These are phyloP conservation scores for Microplitis deprimator DNA, from an alignment of 2,888 invertebrate genomes.

Conservation along the genomic window DNA sequence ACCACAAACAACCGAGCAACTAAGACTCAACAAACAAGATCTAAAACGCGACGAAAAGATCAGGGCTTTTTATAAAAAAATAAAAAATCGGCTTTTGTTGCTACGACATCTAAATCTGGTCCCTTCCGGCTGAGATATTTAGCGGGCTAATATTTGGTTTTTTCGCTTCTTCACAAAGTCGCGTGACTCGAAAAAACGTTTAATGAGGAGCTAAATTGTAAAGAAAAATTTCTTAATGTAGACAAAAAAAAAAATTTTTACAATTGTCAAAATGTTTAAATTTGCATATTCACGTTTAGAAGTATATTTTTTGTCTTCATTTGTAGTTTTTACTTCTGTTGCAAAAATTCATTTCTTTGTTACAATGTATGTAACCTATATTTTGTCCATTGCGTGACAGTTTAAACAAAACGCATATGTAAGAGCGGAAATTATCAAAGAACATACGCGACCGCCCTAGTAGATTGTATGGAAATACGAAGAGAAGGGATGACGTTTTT, in stretches of 20 bases:
- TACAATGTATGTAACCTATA: background rate
- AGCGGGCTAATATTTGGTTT: slow-evolving; percentile 10
- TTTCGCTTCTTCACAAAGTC: background rate
- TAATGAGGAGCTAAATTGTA: background rate
- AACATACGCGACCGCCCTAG: too few species aligned
- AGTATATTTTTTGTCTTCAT: too few species aligned
- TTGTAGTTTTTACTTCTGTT: too few species aligned
- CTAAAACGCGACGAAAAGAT: background rate
- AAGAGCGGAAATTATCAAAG: too few species aligned
- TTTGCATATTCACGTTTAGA: background rate
- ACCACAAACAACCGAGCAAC: slow-evolving; percentile 24
- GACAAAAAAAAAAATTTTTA: background rate
- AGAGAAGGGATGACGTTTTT: background rate
- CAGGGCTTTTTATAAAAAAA: background rate
- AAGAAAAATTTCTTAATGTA: background rate
- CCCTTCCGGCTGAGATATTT: slow-evolving; percentile 43
- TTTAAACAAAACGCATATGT: background rate
- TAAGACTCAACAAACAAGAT: slow-evolving; percentile 35
- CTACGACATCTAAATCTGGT: slow-evolving; percentile 51
- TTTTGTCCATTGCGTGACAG: background rate
- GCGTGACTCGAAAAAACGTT: background rate
- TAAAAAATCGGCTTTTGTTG: slow-evolving; percentile 30
- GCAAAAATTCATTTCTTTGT: background rate
- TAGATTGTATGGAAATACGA: background rate
- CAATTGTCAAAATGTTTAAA: background rate